A percentile compares a stretch with the other conserved stretches of the same genome.
Conservation (phyloP, 64 coral and sea anemone species). For the Pocillopora damicornis region DNA sequence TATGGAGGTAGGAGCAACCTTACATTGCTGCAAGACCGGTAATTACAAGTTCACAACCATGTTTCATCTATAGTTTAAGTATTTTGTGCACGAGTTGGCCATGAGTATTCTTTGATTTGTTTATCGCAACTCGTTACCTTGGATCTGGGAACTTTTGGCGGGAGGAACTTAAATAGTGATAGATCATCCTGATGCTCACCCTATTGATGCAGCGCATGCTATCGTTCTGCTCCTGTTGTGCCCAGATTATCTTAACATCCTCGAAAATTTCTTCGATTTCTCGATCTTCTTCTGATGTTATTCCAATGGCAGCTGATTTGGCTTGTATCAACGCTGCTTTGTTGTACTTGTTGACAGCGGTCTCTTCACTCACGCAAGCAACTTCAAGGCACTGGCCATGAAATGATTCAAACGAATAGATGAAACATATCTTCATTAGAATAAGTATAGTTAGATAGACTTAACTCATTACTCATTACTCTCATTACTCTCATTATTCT, state of each 20-base stretch:
- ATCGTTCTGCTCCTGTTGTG: not conserved
- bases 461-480: too few species aligned
- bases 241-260: slow-evolving; percentile 13
- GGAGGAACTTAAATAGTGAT: slow-evolving; percentile 15
- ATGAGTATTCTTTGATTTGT: not conserved
- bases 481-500: too few species aligned
- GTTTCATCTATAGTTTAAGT: too few species aligned
- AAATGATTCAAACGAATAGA: not conserved
- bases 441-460: not conserved
- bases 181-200: slow-evolving; percentile 31
- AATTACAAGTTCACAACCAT: too few species aligned
- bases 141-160: slow-evolving; percentile 37
- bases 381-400: slow-evolving; percentile 10
- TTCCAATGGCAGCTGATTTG: not conserved
- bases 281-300: not conserved
- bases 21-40: too few species aligned
- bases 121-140: not conserved
- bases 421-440: not conserved
- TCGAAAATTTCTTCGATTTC: slow-evolving; percentile 17
- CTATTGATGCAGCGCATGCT: slow-evolving; percentile 25
- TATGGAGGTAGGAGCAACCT: too few species aligned
- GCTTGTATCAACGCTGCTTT: slow-evolving; percentile 38
- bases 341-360: slow-evolving; percentile 59
- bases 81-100: too few species aligned
- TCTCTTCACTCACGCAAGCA: slow-evolving; percentile 40